Evolutionary conservation across 2,888 invertebrate species (phyloP).

Genomic region (Coelopa pilipes): DNA sequence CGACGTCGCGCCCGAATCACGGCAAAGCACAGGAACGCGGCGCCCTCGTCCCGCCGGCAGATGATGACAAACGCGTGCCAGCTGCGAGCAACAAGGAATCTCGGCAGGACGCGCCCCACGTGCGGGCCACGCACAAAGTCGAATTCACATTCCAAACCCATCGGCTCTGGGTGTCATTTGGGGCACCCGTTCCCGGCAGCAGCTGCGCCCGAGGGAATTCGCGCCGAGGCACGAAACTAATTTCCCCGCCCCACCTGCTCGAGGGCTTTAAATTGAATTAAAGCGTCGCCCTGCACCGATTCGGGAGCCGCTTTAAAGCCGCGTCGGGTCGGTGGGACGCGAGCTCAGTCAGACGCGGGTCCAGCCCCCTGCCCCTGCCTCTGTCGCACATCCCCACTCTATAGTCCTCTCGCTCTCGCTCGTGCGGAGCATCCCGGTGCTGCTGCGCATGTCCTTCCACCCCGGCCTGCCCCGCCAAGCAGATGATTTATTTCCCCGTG

Average conservation of each 20-base stretch:
- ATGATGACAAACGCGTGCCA: constrained; percentile 63
- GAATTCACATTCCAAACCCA: constrained; percentile 38
- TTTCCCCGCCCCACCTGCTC: constrained; percentile 6
- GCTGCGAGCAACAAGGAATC: constrained; percentile 56
- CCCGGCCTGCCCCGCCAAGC: background rate
- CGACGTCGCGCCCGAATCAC: background rate
- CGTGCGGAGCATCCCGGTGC: constrained; percentile 34
- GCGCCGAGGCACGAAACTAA: constrained; percentile 28
- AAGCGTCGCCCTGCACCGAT: constrained; percentile 8
- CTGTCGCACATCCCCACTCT: constrained; percentile 1
- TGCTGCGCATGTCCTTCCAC: constrained; percentile 50
- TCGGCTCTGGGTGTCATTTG: constrained; percentile 50
- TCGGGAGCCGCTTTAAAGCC: background rate
- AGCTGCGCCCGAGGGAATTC: constrained; percentile 59
- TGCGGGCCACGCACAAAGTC: constrained; percentile 26
- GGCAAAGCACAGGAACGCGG: too few species aligned
- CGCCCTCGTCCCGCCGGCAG: constrained; percentile 46
- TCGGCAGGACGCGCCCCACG: constrained; percentile 33
- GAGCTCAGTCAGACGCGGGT: background rate
- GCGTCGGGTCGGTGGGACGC: too few species aligned
- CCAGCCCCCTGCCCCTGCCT: background rate
- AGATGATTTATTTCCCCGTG: constrained; percentile 19
- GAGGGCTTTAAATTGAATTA: constrained; percentile 37
- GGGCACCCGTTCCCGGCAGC: constrained; percentile 49
- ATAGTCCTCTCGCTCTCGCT: constrained; percentile 53